Evolutionary conservation across 2,888 invertebrate species (phyloP).

Genomic region (Phortica magna): DNA sequence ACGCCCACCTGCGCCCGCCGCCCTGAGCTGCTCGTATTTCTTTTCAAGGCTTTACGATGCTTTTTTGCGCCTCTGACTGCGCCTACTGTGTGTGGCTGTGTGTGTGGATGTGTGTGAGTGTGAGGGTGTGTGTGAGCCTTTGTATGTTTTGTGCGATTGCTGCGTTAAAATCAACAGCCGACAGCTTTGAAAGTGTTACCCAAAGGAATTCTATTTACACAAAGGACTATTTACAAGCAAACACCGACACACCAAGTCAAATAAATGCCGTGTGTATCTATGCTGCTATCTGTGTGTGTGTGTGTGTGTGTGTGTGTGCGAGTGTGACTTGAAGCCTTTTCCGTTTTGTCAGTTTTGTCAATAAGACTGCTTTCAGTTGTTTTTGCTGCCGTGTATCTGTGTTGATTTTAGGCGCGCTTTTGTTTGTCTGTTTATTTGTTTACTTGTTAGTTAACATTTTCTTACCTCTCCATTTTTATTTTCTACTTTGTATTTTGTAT

Average conservation of each 20-base stretch:
- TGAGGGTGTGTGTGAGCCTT: neutral
- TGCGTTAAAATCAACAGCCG: conserved; percentile 34
- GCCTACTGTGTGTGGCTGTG: neutral
- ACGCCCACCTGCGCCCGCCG: neutral
- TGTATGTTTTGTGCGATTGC: neutral
- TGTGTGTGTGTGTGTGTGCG: neutral
- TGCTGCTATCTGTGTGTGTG: neutral
- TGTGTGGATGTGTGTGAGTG: neutral
- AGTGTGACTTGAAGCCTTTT: conserved; percentile 18
- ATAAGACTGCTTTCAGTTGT: neutral
- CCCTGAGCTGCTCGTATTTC: neutral
- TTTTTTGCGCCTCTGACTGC: conserved; percentile 35
- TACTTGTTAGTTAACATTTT: conserved; percentile 17
- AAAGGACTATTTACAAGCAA: conserved; percentile 33
- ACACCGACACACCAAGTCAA: conserved; percentile 3
- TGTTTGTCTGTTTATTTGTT: neutral
- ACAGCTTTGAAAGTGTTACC: conserved; percentile 35
- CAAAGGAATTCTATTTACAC: conserved; percentile 35
- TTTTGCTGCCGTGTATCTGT: neutral
- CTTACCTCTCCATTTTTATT: neutral
- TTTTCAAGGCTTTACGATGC: neutral
- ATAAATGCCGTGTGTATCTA: neutral
- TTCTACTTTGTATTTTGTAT: neutral
- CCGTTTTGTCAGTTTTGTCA: neutral
- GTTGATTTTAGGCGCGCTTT: conserved; percentile 19